These are phyloP conservation scores for Apamea monoglypha DNA, from an alignment of 2,888 invertebrate genomes.

Conservation along the genomic window DNA sequence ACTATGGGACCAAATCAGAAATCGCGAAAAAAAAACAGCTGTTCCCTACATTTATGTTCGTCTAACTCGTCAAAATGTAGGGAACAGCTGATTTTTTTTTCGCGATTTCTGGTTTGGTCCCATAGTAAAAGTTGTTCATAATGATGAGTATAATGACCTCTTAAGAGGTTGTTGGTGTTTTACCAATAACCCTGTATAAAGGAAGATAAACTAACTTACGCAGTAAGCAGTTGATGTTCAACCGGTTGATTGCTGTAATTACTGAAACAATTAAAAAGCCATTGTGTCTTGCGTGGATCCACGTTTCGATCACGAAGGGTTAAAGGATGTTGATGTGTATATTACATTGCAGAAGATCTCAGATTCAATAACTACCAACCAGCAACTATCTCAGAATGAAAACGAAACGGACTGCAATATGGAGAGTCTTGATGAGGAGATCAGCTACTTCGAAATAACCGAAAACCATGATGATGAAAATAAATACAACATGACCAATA, in stretches of 20 bases:
- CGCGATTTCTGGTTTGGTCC: too few species aligned
- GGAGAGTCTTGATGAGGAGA: conserved; percentile 68
- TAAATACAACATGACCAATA: conserved; percentile 40
- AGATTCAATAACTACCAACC: conserved; percentile 39
- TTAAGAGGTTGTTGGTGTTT: too few species aligned
- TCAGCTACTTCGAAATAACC: conserved; percentile 69
- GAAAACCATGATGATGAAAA: conserved; percentile 42
- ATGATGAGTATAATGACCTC: too few species aligned
- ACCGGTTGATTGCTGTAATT: background rate
- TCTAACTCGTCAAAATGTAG: too few species aligned
- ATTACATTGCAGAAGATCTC: conserved; percentile 63
- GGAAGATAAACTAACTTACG: background rate
- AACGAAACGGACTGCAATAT: conserved; percentile 54
- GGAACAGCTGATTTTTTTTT: too few species aligned
- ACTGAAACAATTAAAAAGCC: background rate
- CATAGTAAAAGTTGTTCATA: too few species aligned
- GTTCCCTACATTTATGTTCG: too few species aligned
- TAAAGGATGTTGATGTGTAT: background rate
- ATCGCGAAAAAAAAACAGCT: too few species aligned
- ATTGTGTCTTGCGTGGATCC: background rate
- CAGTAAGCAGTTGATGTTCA: background rate
- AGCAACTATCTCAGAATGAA: conserved; percentile 33
- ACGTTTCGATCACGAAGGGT: background rate
- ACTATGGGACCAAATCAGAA: too few species aligned
- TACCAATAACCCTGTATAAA: too few species aligned